A percentile compares a stretch with the other conserved stretches of the same genome.
Evolutionary conservation across 2,797 vertebrate species (phyloP).

Genomic region (Micropoecilia bifurca): DNA sequence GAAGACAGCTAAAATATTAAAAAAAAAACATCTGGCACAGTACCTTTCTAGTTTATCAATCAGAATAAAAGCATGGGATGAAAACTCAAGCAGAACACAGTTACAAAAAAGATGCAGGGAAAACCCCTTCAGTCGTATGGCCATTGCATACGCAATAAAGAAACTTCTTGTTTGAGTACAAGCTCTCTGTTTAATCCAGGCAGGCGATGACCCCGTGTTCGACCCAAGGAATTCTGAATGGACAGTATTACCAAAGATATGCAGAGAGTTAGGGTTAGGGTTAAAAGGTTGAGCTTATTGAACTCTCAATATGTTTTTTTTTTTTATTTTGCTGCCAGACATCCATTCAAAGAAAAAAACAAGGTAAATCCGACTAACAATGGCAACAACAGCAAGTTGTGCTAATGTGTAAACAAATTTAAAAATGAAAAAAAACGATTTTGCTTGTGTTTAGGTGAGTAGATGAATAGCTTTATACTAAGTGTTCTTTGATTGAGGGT

Average conservation of each 20-base stretch:
- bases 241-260: neutral
- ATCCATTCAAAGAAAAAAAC: neutral
- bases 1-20: neutral
- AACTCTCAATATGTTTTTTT: neutral
- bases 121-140: neutral
- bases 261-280: neutral
- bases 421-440: neutral
- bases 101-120: neutral
- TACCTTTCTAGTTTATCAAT: neutral
- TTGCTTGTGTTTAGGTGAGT: slow-evolving; percentile 10
- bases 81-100: neutral
- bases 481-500: slow-evolving; percentile 8
- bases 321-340: neutral
- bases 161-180: neutral
- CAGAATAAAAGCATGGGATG: neutral
- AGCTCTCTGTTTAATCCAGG: neutral
- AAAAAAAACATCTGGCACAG: neutral
- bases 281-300: neutral
- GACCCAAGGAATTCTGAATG: neutral
- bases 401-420: neutral
- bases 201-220: neutral
- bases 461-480: slow-evolving; percentile 14
- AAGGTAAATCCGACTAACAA: neutral
- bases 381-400: no score
- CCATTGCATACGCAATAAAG: neutral